Base-by-base conservation (phyloP, 2,797 vertebrate genomes). In the Octomys mimax region DNA sequence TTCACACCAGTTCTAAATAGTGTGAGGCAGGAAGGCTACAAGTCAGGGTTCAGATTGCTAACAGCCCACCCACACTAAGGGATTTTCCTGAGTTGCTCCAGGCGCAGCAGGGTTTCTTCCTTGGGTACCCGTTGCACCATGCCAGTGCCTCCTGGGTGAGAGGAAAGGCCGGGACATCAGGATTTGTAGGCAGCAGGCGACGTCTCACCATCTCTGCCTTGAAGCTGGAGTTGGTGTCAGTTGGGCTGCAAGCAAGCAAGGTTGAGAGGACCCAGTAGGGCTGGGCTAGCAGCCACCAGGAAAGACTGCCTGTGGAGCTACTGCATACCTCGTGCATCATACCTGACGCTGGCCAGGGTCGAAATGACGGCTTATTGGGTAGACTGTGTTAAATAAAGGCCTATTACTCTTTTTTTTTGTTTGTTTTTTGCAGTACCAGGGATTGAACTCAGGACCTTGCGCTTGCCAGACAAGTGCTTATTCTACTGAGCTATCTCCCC, bases 331-430 rank as follows among this genome's bases (percentile, higher is more conserved):
- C 61, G 19, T 52, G 42, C 68, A 16, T 85, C 87, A 42, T 62
- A 24, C 73, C 49, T 24, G 26, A 16, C 1, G 14, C 42, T 3
- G 42, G 28, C 16, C 28, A 49, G 73, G 42, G 62, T 75, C 73
- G 46, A 87, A 78, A 75, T 36, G 6, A n/a, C 12, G n/a, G 46
- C 49, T 36, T 88, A 61, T 61, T 54, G 13, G 28, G 66, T 61
- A 73, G 73, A 83, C 2, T 92, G 28, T 31, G 39, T 93, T 89
- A 95, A 91, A n/a, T 77, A 49, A 81, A 70, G 75, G 80, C 46
- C 22, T 79, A 81, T 66, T 31, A 42, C 42, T 42, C 42, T 42
- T 42, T 42, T 42, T 42, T 42, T 42, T 42, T 42, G 42, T 42
- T 42, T 42, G 42, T 42, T 42, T 42, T 42, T 42, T 42, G 5